These are phyloP conservation scores for Lepidotrigona ventralis DNA, from an alignment of 1,140 invertebrate genomes.

Conservation along the genomic window DNA sequence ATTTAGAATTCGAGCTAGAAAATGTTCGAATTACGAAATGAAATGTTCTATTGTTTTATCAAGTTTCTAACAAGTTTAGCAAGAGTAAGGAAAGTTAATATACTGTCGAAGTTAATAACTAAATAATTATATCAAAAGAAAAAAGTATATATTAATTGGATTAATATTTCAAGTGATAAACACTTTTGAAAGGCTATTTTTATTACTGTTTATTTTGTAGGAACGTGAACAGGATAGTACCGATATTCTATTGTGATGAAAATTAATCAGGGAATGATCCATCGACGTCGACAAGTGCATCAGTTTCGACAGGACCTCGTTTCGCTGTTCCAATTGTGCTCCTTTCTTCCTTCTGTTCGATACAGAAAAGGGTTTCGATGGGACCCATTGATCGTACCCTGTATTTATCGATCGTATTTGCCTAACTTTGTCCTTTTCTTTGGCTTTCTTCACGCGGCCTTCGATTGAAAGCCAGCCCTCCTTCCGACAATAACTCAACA, in stretches of 20 bases:
- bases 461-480: not conserved
- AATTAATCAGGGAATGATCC: constrained; percentile 31
- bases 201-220: not conserved
- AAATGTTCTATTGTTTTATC: not conserved
- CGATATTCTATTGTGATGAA: constrained; percentile 20
- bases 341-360: not conserved
- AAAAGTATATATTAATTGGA: not conserved
- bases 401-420: constrained; percentile 49
- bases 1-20: too few relatives aligned
- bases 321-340: not conserved
- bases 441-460: constrained; percentile 8
- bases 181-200: not conserved
- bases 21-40: too few relatives aligned
- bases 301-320: not conserved
- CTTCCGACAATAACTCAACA: constrained; percentile 13
- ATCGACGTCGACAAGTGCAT: constrained; percentile 35
- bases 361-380: constrained; percentile 27
- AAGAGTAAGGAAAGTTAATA: too few relatives aligned
- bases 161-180: not conserved
- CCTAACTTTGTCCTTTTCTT: constrained; percentile 37
- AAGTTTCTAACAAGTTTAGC: not conserved
- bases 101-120: not conserved
- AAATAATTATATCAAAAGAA: not conserved
- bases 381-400: constrained; percentile 31
- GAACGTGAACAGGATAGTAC: not conserved